phyloP scores from a whole-genome alignment of 2,888 invertebrate species.

The Elysia crispata region DNA sequence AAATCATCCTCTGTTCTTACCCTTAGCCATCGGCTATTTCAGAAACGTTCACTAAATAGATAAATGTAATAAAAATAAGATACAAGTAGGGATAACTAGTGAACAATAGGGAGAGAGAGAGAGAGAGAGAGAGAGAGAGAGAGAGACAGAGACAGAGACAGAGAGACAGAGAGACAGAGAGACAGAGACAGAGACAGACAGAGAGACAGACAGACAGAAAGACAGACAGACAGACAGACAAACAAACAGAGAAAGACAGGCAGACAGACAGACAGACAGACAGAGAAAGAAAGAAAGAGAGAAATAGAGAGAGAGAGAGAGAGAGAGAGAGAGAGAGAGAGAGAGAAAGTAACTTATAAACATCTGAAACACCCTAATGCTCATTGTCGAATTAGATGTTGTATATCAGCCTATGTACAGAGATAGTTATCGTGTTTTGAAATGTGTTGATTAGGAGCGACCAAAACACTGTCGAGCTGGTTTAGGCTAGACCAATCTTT shows the following conservation, averaged over 20 bases:
- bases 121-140: not conserved
- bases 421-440: too few relatives aligned
- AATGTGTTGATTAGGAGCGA: not conserved
- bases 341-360: not conserved
- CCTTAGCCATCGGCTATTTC: too few relatives aligned
- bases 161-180: not conserved
- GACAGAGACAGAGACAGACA: not conserved
- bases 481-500: too few relatives aligned
- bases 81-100: conserved; percentile 13
- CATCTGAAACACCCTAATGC: too few relatives aligned
- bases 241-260: not conserved
- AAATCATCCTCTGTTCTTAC: too few relatives aligned
- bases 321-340: not conserved
- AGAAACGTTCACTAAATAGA: too few relatives aligned
- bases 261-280: not conserved
- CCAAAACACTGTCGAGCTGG: not conserved
- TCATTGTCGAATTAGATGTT: too few relatives aligned
- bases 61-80: not conserved
- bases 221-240: not conserved
- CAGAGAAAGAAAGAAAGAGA: not conserved
- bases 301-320: not conserved
- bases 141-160: not conserved
- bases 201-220: not conserved
- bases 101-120: conserved; percentile 2
- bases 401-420: too few relatives aligned